Conservation (phyloP, 23 tunicate species). For the Styela clava region DNA sequence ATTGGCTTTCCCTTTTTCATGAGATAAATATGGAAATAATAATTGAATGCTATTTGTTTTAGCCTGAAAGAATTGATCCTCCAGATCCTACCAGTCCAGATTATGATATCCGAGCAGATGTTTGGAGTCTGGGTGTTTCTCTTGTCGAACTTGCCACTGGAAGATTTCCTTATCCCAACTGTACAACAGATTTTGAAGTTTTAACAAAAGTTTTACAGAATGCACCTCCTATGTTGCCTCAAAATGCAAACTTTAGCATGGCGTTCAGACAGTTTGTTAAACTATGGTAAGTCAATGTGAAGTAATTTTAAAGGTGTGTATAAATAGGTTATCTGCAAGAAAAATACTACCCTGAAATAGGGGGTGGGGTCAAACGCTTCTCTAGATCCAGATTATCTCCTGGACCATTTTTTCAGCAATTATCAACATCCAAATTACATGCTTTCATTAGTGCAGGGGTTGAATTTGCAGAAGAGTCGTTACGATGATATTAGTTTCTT, state of each 20-base stretch:
- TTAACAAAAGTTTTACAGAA: conserved; percentile 76
- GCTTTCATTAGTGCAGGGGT: no score
- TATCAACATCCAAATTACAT: no score
- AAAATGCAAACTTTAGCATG: conserved; percentile 39
- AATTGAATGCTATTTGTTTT: no score
- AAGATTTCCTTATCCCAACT: conserved; percentile 71
- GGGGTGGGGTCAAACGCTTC: background rate
- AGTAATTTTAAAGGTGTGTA: background rate
- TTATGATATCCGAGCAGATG: conserved; percentile 95
- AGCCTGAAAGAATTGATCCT: conserved; percentile 94
- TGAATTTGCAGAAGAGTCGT: no score
- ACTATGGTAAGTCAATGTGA: conserved; percentile 49
- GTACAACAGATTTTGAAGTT: conserved; percentile 96
- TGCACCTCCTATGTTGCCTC: conserved; percentile 80
- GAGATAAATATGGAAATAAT: no score
- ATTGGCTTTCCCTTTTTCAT: no score
- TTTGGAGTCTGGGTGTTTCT: conserved; percentile 93
- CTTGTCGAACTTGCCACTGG: conserved; percentile 92
- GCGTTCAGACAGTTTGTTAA: conserved; percentile 77
- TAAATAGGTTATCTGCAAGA: background rate
- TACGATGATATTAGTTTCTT: no score
- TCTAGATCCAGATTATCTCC: no score
- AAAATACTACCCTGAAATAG: background rate
- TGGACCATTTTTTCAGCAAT: no score
- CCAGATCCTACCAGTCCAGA: conserved; percentile 68